Conservation (phyloP, 2,797 vertebrate species). For the Rhinophrynus dorsalis region DNA sequence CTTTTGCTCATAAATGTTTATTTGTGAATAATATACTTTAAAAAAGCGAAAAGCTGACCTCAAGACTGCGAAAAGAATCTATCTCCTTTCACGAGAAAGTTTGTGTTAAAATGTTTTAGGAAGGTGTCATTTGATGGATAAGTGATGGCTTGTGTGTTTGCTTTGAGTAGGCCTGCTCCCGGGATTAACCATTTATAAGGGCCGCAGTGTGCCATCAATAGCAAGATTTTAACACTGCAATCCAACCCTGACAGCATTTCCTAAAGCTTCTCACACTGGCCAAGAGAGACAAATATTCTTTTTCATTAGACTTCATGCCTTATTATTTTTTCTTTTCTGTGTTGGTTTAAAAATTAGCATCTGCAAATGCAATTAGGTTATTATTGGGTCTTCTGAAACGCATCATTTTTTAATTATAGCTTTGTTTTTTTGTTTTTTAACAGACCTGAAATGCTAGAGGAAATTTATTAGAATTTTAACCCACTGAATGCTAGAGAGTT, state of each 20-base stretch:
- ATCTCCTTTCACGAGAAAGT: constrained; percentile 72
- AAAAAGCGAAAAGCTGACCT: constrained; percentile 70
- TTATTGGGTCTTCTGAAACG: background rate
- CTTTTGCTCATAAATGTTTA: constrained; percentile 75
- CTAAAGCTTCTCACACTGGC: constrained; percentile 62
- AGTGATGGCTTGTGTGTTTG: constrained; percentile 77
- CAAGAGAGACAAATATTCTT: constrained; percentile 64
- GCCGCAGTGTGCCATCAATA: constrained; percentile 65
- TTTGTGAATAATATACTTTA: constrained; percentile 79
- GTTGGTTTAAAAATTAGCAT: constrained; percentile 31
- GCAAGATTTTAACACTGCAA: constrained; percentile 68
- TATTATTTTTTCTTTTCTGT: constrained; percentile 14
- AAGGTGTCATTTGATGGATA: constrained; percentile 75
- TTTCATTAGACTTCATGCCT: constrained; percentile 51
- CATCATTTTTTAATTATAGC: background rate
- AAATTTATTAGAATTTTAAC: no score
- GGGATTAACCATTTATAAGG: constrained; percentile 68
- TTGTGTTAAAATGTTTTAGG: constrained; percentile 72
- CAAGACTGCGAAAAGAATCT: constrained; percentile 70
- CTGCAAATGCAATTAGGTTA: background rate
- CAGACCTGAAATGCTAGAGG: no score
- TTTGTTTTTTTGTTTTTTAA: no score
- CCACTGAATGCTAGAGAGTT: no score
- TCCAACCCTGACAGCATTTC: constrained; percentile 69
- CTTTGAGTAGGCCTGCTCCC: constrained; percentile 72